These are phyloP conservation scores for Pygoscelis antarcticus DNA, from an alignment of 2,113 vertebrate species.

Conservation along the genomic window DNA sequence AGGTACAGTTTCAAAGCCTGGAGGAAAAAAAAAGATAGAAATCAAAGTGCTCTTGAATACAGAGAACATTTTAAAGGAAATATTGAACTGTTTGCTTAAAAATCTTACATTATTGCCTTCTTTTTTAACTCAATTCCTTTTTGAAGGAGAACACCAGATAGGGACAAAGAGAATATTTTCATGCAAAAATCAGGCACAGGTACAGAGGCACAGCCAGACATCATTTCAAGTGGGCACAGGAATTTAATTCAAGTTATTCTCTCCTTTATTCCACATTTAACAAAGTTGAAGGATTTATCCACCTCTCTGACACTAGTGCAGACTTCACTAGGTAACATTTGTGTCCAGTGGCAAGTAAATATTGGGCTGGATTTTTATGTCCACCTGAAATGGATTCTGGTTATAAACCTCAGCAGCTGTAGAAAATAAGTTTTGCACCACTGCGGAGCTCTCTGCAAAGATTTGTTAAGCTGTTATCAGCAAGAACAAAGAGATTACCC, in stretches of 20 bases:
- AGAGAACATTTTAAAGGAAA: constrained; percentile 86
- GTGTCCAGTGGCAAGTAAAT: constrained; percentile 77
- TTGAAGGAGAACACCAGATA: constrained; percentile 84
- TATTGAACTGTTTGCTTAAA: constrained; percentile 88
- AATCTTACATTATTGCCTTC: constrained; percentile 86
- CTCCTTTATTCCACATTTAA: constrained; percentile 84
- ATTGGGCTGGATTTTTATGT: constrained; percentile 74
- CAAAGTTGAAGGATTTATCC: constrained; percentile 84
- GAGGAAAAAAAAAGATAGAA: constrained; percentile 77
- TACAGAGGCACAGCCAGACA: constrained; percentile 85
- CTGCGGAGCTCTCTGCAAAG: neutral
- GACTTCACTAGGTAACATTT: constrained; percentile 79
- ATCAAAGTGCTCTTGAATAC: constrained; percentile 86
- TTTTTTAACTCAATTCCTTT: constrained; percentile 84
- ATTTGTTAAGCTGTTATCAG: neutral
- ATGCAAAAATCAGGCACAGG: constrained; percentile 85
- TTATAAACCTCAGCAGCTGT: constrained; percentile 6
- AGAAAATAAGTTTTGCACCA: neutral
- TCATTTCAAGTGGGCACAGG: constrained; percentile 84
- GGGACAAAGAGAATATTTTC: constrained; percentile 87
- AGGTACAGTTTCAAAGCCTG: constrained; percentile 82
- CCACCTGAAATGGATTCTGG: constrained; percentile 73
- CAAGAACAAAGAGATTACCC: neutral
- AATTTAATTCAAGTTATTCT: constrained; percentile 87
- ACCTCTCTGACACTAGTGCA: constrained; percentile 80